These are phyloP conservation scores for Crepidodera aurea DNA, from an alignment of 2,888 invertebrate genomes.

Conservation along the genomic window DNA sequence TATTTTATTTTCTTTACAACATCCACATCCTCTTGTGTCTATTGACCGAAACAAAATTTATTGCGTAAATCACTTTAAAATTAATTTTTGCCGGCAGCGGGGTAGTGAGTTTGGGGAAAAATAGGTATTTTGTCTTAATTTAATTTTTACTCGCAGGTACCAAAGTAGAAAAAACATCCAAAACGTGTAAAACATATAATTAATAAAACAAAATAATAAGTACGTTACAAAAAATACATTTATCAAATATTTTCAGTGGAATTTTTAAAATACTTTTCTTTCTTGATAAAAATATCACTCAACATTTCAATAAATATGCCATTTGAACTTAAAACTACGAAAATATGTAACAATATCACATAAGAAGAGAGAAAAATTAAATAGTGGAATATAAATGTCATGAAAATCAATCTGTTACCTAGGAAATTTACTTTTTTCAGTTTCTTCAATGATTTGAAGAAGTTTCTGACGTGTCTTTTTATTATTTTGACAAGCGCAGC, in stretches of 20 bases:
- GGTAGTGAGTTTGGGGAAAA: no score
- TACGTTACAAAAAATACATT: conserved; percentile 1
- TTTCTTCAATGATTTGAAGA: conserved; percentile 73
- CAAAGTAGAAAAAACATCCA: no score
- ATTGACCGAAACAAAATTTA: no score
- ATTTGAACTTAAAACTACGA: conserved; percentile 25
- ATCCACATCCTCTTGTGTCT: no score
- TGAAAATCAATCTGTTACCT: conserved; percentile 41
- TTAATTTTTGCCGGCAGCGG: no score
- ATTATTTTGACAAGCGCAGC: conserved; percentile 86
- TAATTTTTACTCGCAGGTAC: no score
- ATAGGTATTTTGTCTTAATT: no score
- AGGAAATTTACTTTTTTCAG: conserved; percentile 50
- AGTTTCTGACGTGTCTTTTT: conserved; percentile 87
- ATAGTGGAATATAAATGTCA: conserved; percentile 6
- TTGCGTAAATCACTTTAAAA: no score
- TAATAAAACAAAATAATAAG: conserved; percentile 3
- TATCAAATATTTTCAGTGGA: not conserved
- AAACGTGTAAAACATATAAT: not conserved
- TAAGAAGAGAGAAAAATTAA: conserved; percentile 33
- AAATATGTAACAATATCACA: conserved; percentile 42
- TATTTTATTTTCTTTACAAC: no score
- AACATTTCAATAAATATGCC: conserved; percentile 22
- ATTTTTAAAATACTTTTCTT: conserved; percentile 7
- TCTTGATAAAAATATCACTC: conserved; percentile 28